Evolutionary conservation across 2,888 invertebrate genomes (phyloP), one percentile per base, ranked within the genome.

Genomic region (Steromphala cineraria): DNA sequence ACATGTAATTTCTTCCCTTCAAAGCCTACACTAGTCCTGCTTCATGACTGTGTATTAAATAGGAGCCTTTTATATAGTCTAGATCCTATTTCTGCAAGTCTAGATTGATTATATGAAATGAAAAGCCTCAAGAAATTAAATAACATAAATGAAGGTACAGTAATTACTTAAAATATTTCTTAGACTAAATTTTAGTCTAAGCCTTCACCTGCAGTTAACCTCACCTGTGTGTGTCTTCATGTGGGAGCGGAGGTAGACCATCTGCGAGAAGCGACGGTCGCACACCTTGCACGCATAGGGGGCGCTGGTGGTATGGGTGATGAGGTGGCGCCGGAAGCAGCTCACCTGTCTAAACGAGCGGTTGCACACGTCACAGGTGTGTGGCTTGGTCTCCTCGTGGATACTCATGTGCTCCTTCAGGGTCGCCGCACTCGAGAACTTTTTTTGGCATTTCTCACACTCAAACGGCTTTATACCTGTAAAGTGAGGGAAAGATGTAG

Each of bases 381-480:
- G 86, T 0, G 90, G 90, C 80, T 87, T 88, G 40, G 83, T 80
- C 75, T 91, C 85, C 0, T 86, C 87, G 84, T 92, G 92, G 7
- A 88, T 85, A 5, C 90, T 85, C 76, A 87, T 83, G 83, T 93
- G 93, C 81, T 93, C 93, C 75, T 88, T 90, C 40, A 92, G 86
- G n/a, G 91, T 89, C 3, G 90, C 87, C 77, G 90, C 89, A 80
- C 91, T 90, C 56, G 92, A 90, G 85, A 92, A 92, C 67, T 88
- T 88, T 76, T 89, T 88, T 13, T 89, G 79, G 81, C 93, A 93
- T 8, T 89, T 84, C 28, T 85, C 82, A 86, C 93, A 93, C 53
- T 86, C 88, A 84, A 90, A 93, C 19, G 90, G 91, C 81, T 92
- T 92, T 28, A 91, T 90, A 52, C 92, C 93, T 92, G 85, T 15